phyloP scores from a whole-genome alignment of 2,113 vertebrate species.

The Sinocyclocheilus maitianheensis region DNA sequence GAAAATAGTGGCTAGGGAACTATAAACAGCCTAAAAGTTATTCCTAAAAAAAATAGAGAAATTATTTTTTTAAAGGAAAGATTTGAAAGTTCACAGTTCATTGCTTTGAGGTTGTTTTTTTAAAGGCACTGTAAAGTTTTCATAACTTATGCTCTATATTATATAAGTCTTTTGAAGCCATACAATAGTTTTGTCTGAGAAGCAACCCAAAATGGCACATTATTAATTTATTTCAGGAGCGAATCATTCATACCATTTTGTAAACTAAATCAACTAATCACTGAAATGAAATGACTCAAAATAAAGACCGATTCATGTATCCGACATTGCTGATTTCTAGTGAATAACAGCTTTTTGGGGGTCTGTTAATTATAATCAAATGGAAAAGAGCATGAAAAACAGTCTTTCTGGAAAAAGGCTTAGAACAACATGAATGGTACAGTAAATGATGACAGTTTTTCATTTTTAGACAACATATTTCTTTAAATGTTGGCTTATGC shows the following conservation, averaged over 20 bases:
- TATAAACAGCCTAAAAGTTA: not conserved
- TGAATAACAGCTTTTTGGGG: not conserved
- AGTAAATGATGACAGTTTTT: not conserved
- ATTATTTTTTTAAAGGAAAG: not conserved
- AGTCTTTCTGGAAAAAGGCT: not conserved
- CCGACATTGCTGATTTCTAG: not conserved
- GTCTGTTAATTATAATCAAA: not conserved
- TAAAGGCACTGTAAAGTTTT: too few species aligned
- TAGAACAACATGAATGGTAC: not conserved
- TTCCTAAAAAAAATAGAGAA: not conserved
- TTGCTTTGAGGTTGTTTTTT: too few species aligned
- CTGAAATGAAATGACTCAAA: not conserved
- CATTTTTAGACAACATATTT: not conserved
- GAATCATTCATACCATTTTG: not conserved
- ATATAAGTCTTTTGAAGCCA: not conserved
- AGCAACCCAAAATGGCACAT: not conserved
- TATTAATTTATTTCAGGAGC: not conserved
- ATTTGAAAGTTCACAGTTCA: not conserved
- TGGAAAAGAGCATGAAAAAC: not conserved
- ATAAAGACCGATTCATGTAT: not conserved
- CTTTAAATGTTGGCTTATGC: conserved; percentile 1
- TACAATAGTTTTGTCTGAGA: not conserved
- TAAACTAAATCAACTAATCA: not conserved
- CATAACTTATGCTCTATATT: not conserved
- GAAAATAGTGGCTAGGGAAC: not conserved